These are phyloP conservation scores for Panthera leo DNA, from an alignment of 2,113 vertebrate genomes.

Conservation along the genomic window DNA sequence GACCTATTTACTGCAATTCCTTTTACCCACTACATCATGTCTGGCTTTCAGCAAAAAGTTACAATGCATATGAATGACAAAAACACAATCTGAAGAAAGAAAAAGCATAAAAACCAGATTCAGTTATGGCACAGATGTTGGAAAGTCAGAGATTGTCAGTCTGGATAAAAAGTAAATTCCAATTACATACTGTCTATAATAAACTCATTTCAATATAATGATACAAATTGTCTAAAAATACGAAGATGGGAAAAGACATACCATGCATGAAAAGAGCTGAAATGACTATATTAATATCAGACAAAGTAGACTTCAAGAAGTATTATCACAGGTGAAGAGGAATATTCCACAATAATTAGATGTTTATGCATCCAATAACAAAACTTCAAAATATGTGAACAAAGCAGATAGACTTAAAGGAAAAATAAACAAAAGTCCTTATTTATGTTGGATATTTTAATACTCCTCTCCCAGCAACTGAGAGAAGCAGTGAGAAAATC, in stretches of 20 bases:
- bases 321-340: neutral
- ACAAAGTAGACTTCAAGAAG: neutral
- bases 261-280: neutral
- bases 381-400: neutral
- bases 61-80: neutral
- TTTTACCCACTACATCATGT: neutral
- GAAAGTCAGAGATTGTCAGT: neutral
- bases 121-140: neutral
- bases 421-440: neutral
- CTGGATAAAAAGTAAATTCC: neutral
- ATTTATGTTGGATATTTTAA: neutral
- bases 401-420: neutral
- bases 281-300: neutral
- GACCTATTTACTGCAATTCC: neutral
- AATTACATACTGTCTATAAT: neutral
- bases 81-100: neutral
- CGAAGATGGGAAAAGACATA: neutral
- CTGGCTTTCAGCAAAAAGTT: neutral
- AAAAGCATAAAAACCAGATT: neutral
- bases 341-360: neutral
- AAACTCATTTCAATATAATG: neutral
- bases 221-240: neutral
- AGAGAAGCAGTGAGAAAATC: neutral
- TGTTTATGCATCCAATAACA: neutral
- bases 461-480: neutral